Percentiles rank a stretch among this genome's conserved stretches.
Evolutionary conservation across 2,888 invertebrate species (phyloP).

Genomic region (Nomada lathburiana): DNA sequence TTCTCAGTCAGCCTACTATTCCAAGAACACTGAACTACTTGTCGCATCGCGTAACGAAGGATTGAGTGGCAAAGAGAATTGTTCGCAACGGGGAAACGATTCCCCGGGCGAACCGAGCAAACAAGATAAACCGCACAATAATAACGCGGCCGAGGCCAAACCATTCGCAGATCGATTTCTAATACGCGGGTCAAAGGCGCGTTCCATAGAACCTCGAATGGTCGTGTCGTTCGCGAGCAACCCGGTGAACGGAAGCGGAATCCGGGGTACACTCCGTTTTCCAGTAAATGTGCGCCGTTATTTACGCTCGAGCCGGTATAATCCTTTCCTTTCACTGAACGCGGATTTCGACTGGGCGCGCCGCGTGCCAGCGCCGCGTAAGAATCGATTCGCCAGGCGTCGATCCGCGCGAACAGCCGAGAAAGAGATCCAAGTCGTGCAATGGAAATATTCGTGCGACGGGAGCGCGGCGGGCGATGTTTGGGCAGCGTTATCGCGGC

Average conservation of each 20-base stretch:
- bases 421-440: slow-evolving; percentile 52
- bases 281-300: slow-evolving; percentile 62
- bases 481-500: slow-evolving; percentile 24
- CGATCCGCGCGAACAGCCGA: slow-evolving; percentile 59
- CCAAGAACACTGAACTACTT: no score
- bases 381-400: slow-evolving; percentile 64
- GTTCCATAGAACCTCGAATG: slow-evolving; percentile 20
- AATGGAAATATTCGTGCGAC: slow-evolving; percentile 55
- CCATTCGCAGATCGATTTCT: slow-evolving; percentile 20
- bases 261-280: slow-evolving; percentile 32
- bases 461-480: not conserved
- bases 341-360: slow-evolving; percentile 29
- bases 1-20: no score
- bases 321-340: slow-evolving; percentile 61
- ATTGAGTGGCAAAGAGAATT: no score
- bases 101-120: no score
- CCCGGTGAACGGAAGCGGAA: not conserved
- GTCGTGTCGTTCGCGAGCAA: slow-evolving; percentile 4
- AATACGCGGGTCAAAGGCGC: slow-evolving; percentile 3
- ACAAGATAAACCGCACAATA: not conserved
- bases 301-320: slow-evolving; percentile 66
- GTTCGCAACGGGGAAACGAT: no score
- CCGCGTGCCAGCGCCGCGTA: slow-evolving; percentile 32
- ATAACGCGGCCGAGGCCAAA: not conserved
- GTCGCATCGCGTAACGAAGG: no score